Evolutionary conservation across 2,113 vertebrate species (phyloP).

Genomic region (Eptatretus burgeri): DNA sequence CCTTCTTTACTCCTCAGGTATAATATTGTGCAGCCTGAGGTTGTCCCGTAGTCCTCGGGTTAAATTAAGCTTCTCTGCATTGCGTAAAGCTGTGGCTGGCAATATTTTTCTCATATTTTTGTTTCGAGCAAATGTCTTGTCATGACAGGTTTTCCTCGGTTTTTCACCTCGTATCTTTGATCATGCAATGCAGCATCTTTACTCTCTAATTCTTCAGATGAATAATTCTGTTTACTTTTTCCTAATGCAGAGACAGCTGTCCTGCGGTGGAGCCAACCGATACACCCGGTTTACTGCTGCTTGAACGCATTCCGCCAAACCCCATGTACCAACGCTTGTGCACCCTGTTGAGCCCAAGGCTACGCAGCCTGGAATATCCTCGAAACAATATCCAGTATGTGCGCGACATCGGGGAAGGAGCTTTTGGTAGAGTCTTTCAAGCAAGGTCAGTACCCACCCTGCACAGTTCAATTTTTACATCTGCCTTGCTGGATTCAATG

Average conservation of each 20-base stretch:
- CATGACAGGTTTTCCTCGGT: no score
- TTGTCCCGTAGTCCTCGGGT: no score
- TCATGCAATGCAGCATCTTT: not conserved
- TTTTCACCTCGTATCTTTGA: no score
- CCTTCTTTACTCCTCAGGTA: no score
- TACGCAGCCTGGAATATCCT: constrained; percentile 75
- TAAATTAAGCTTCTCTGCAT: no score
- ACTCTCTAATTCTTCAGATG: not conserved
- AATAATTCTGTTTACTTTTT: not conserved
- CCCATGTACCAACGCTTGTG: constrained; percentile 94
- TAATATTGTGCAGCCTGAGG: no score
- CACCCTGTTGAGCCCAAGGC: constrained; percentile 62
- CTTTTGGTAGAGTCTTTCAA: constrained; percentile 87
- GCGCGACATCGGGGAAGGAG: constrained; percentile 78
- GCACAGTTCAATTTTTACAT: not conserved
- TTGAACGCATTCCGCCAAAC: constrained; percentile 77
- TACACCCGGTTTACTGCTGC: constrained; percentile 19
- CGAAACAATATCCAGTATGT: constrained; percentile 94
- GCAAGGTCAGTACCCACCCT: constrained; percentile 33
- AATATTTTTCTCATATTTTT: no score
- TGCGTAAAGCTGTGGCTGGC: no score
- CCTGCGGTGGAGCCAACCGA: not conserved
- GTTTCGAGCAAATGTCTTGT: no score
- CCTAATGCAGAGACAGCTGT: not conserved
- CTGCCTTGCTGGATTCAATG: no score